These are phyloP conservation scores for Pristionchus exspectatus DNA, from an alignment of 2,888 invertebrate genomes.

Conservation along the genomic window DNA sequence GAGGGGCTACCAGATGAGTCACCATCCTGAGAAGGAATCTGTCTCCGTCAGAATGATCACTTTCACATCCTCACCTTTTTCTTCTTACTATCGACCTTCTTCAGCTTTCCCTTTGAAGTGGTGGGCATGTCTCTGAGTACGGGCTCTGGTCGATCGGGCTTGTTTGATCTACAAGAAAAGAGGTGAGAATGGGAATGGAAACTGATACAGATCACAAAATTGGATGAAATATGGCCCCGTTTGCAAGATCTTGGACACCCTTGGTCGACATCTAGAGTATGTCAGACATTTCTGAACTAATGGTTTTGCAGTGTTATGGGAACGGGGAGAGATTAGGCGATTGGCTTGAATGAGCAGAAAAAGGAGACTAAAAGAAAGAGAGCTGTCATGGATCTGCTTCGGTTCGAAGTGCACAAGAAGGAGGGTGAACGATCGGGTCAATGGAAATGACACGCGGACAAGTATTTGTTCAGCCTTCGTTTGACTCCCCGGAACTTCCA, in stretches of 20 bases:
- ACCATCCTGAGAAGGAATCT: slow-evolving; percentile 3
- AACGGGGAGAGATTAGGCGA: neutral
- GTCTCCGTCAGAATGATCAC: neutral
- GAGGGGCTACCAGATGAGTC: slow-evolving; percentile 43
- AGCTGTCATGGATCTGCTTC: neutral
- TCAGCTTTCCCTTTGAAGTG: neutral
- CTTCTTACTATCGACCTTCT: slow-evolving; percentile 5
- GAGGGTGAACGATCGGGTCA: neutral
- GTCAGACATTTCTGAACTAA: no score
- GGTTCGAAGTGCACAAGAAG: neutral
- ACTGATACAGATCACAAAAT: neutral
- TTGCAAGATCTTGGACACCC: no score
- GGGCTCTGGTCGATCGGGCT: slow-evolving; percentile 42
- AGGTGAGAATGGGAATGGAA: neutral
- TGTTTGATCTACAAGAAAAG: slow-evolving; percentile 1
- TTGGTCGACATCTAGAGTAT: no score
- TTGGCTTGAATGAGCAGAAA: neutral
- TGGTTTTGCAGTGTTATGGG: neutral
- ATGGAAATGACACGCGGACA: slow-evolving; percentile 1
- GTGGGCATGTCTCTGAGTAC: slow-evolving; percentile 25
- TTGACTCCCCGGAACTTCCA: neutral
- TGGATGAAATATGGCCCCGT: neutral
- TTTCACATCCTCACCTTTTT: neutral
- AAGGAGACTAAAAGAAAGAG: neutral
- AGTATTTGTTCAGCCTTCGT: neutral